Evolutionary conservation across 1,140 invertebrate genomes (phyloP).

Genomic region (Glossosoma conforme): DNA sequence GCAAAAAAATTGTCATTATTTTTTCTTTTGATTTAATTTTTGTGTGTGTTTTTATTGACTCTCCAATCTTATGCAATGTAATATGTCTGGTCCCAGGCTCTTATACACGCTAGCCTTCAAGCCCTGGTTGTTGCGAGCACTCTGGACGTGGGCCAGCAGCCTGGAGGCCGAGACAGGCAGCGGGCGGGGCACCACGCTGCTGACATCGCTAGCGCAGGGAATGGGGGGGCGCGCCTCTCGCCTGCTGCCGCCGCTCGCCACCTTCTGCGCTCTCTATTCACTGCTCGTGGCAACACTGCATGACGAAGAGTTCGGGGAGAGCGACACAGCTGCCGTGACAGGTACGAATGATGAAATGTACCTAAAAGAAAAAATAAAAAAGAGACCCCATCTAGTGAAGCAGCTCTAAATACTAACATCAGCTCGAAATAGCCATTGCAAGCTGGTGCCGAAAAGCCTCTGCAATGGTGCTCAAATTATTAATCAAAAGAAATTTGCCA

Average conservation of each 20-base stretch:
- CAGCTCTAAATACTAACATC: too few relatives aligned
- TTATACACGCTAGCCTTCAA: constrained; percentile 84
- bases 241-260: constrained; percentile 73
- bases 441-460: too few relatives aligned
- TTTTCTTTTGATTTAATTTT: too few relatives aligned
- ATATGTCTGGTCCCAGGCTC: constrained; percentile 65
- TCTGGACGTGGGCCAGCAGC: constrained; percentile 65
- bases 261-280: constrained; percentile 82
- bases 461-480: too few relatives aligned
- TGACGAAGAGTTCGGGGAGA: constrained; percentile 77
- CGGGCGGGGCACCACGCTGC: constrained; percentile 57
- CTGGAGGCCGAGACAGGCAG: constrained; percentile 35
- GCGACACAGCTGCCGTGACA: constrained; percentile 38
- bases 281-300: constrained; percentile 80
- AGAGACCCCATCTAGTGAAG: too few relatives aligned
- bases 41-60: too few relatives aligned
- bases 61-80: too few relatives aligned
- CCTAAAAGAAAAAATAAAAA: too few relatives aligned
- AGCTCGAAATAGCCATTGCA: too few relatives aligned
- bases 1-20: too few relatives aligned
- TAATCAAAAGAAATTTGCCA: too few relatives aligned
- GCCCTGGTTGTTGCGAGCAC: constrained; percentile 69
- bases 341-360: constrained; percentile 21
- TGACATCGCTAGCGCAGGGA: constrained; percentile 67
- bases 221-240: constrained; percentile 52